Conservation (phyloP, 92 coral and sea anemone genomes). For the Epizoanthus rinbou region DNA sequence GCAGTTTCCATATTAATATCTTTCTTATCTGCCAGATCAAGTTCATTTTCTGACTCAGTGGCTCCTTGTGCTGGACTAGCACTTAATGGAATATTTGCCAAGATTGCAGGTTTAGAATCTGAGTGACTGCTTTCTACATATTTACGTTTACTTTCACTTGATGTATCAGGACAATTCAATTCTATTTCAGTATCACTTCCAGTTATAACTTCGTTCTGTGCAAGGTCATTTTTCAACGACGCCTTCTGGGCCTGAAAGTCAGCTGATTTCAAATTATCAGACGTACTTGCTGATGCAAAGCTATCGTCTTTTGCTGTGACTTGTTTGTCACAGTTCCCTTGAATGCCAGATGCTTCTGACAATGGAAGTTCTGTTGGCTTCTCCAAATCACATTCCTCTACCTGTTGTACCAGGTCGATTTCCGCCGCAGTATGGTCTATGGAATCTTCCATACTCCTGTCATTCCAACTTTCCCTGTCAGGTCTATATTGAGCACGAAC, state of each 20-base stretch:
- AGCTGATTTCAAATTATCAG: too few species aligned
- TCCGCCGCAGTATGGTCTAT: background rate
- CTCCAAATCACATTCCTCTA: background rate
- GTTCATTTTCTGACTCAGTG: background rate
- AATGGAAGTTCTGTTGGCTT: background rate
- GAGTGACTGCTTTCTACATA: background rate
- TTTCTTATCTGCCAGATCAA: conserved; percentile 5
- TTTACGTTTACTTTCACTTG: background rate
- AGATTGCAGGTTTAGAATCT: conserved; percentile 3
- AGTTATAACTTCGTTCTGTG: background rate
- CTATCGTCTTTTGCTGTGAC: background rate
- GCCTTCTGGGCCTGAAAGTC: background rate
- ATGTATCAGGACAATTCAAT: background rate
- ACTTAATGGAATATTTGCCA: background rate
- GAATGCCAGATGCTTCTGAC: background rate
- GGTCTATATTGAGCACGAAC: background rate
- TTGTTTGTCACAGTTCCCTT: background rate
- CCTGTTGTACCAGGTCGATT: background rate
- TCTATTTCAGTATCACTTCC: background rate
- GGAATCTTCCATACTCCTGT: conserved; percentile 4
- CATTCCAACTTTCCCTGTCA: background rate
- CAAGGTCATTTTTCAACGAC: background rate
- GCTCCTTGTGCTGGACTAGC: background rate
- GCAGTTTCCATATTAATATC: background rate
- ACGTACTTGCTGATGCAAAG: background rate